Percentiles rank a stretch among this genome's conserved stretches.
Evolutionary conservation across 2,797 vertebrate genomes (phyloP).

Genomic region (Arnoldichthys spilopterus): DNA sequence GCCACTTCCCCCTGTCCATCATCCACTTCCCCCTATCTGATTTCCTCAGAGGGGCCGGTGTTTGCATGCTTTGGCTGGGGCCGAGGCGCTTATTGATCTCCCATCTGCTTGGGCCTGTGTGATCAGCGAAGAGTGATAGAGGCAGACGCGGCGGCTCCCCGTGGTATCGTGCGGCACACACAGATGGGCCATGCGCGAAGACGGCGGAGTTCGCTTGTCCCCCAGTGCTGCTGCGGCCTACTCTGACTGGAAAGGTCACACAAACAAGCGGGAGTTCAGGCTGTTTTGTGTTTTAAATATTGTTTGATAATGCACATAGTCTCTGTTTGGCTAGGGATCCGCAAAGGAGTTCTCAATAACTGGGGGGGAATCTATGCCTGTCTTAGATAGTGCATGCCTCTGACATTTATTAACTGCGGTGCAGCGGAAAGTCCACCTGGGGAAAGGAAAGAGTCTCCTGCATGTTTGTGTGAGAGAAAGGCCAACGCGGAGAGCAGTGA

Average conservation of each 20-base stretch:
- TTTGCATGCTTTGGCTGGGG: constrained; percentile 56
- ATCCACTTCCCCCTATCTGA: constrained; percentile 50
- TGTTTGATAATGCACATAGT: constrained; percentile 48
- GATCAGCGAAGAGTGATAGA: constrained; percentile 62
- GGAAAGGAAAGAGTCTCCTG: constrained; percentile 43
- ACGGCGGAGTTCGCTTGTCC: constrained; percentile 12
- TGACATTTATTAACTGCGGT: constrained; percentile 58
- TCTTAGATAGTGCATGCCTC: constrained; percentile 36
- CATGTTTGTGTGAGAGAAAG: constrained; percentile 50
- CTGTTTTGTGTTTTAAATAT: constrained; percentile 56
- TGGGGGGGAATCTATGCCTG: constrained; percentile 44
- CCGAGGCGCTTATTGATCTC: constrained; percentile 61
- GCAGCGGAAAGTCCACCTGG: constrained; percentile 31
- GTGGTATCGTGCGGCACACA: constrained; percentile 44
- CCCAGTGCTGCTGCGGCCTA: constrained; percentile 15
- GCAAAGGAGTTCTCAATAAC: constrained; percentile 47
- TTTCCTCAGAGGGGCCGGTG: constrained; percentile 54
- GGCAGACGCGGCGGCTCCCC: constrained; percentile 46
- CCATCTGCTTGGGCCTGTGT: constrained; percentile 58
- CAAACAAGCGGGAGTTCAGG: constrained; percentile 45
- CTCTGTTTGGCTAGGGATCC: constrained; percentile 26
- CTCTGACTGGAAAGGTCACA: constrained; percentile 58
- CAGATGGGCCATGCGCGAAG: constrained; percentile 48
- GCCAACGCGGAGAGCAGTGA: constrained; percentile 23
- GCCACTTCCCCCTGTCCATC: constrained; percentile 56